These are phyloP conservation scores for Chroicocephalus ridibundus DNA, from an alignment of 2,113 vertebrate genomes.

Conservation along the genomic window DNA sequence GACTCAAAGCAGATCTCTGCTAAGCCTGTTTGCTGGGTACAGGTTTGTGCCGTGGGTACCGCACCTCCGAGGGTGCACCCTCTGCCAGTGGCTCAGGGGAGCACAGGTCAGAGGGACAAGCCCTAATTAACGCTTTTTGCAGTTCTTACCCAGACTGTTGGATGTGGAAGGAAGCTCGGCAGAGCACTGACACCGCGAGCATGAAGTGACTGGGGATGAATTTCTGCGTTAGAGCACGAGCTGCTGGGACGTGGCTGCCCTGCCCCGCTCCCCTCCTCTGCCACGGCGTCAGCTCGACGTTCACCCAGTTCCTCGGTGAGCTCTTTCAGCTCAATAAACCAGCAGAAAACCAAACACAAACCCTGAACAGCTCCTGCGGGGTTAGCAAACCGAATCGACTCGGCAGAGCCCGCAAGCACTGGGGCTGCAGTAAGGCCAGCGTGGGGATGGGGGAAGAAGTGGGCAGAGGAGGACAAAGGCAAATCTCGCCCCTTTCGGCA, in stretches of 20 bases:
- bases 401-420: rapidly evolving
- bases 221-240: rapidly evolving
- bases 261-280: not conserved
- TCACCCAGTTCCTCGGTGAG: not conserved
- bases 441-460: not conserved
- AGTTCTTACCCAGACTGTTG: not conserved
- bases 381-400: not conserved
- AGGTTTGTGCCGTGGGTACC: rapidly evolving
- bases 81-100: not conserved
- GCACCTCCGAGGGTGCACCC: rapidly evolving
- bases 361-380: not conserved
- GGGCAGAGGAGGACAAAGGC: not conserved
- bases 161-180: rapidly evolving
- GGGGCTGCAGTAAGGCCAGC: not conserved
- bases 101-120: rapidly evolving
- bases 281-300: rapidly evolving
- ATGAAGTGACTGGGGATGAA: not conserved
- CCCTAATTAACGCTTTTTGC: not conserved
- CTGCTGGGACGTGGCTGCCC: rapidly evolving
- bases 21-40: not conserved
- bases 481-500: not conserved
- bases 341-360: not conserved
- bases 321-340: not conserved
- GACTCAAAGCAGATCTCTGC: not conserved
- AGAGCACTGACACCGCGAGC: rapidly evolving